Evolutionary conservation across 2,113 vertebrate genomes (phyloP), one percentile per base, ranked within the genome.

Genomic region (Oryzias woworae): DNA sequence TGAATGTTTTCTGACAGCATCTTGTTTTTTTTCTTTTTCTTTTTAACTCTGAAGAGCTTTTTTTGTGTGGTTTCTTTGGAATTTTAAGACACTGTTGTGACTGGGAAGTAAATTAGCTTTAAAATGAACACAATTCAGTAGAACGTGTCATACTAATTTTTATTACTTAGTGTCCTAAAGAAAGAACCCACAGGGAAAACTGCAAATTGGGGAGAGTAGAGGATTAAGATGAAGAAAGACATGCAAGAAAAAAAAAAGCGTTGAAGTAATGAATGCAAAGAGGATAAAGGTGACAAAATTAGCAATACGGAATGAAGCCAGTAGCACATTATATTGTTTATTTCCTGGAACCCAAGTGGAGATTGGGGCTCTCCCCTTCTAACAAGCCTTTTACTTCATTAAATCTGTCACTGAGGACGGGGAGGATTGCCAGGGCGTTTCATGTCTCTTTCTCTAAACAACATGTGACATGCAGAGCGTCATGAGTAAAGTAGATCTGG

Each of bases 351-450:
- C 65, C 73, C 58, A 69, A 83, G 71, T 69, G 62, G 71, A 64
- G 77, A 70, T 65, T 41, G 46, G 70, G 50, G 66, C 57, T 70
- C 66, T 17, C 77, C 66, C 68, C 80, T 66, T 83, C 59, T 74
- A 77, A 85, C 81, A 73, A 69, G 71, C 80, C 66, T 82, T 73
- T 72, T 78, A 71, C 78, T 88, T 89, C 82, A 84, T 88, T 87
- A 85, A 73, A 72, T 51, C 71, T 58, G 73, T 75, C 84, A 77
- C 80, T 58, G 62, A 70, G 22, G 53, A 58, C 28, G 69, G 62
- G 46, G 62, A 63, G n/a, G 50, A 70, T 59, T 71, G 60, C 55
- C 58, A 64, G 43, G 26, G 57, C 22, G 60, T 54, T 49, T 77
- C 58, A 78, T 58, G 72, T 84, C 63, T 76, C 63, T 66, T 59